Conservation (phyloP, 2,888 invertebrate species). For the Platycheirus albimanus region DNA sequence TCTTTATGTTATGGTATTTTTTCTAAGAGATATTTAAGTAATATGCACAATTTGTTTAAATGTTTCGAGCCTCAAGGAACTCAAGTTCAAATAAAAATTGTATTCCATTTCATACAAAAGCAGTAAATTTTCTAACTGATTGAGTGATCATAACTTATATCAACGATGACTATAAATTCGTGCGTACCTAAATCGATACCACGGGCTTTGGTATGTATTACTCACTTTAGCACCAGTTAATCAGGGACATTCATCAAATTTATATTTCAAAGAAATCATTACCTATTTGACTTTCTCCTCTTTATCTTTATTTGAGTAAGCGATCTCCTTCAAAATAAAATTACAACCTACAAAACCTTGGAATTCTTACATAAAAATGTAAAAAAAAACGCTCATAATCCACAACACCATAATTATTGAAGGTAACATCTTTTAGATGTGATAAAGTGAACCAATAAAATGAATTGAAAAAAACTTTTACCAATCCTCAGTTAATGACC, state of each 20-base stretch:
- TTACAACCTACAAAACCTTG: slow-evolving; percentile 53
- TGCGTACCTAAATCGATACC: too few relatives aligned
- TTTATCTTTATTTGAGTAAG: not conserved
- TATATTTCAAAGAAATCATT: slow-evolving; percentile 10
- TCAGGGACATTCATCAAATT: slow-evolving; percentile 11
- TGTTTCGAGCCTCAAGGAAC: too few relatives aligned
- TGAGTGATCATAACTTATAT: too few relatives aligned
- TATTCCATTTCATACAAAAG: too few relatives aligned
- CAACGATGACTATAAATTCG: too few relatives aligned
- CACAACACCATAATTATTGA: slow-evolving; percentile 17
- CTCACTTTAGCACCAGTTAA: slow-evolving; percentile 3
- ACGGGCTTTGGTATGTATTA: not conserved
- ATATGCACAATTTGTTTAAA: too few relatives aligned
- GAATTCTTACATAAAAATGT: slow-evolving; percentile 50
- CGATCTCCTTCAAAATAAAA: slow-evolving; percentile 7
- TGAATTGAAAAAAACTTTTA: slow-evolving; percentile 56
- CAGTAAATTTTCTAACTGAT: too few relatives aligned
- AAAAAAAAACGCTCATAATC: slow-evolving; percentile 28
- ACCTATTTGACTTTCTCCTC: slow-evolving; percentile 20
- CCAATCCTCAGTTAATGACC: slow-evolving; percentile 64
- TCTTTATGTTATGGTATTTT: too few relatives aligned
- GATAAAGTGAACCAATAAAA: slow-evolving; percentile 46
- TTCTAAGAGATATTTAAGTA: too few relatives aligned
- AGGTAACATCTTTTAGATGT: slow-evolving; percentile 21
- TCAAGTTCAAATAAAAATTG: too few relatives aligned